These are phyloP conservation scores for Ursus arctos DNA, from an alignment of 2,113 vertebrate species.

Conservation along the genomic window DNA sequence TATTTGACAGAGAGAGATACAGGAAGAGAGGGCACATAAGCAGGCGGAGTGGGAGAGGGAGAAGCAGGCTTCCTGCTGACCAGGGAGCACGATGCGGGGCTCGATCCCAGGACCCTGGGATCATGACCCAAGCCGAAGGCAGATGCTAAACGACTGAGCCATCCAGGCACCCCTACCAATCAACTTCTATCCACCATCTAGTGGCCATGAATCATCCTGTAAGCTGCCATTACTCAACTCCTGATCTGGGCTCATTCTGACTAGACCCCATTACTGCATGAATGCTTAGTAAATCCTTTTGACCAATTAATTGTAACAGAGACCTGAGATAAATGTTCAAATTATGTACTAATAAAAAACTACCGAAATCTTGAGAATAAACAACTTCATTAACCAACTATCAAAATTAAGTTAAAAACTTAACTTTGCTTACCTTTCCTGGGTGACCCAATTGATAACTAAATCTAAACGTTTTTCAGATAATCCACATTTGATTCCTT, in stretches of 20 bases:
- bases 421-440: conserved; percentile 86
- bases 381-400: conserved; percentile 50
- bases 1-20: too few relatives aligned
- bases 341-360: conserved; percentile 36
- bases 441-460: conserved; percentile 87
- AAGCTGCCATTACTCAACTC: background rate
- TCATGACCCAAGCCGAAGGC: too few relatives aligned
- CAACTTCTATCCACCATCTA: background rate
- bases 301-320: background rate
- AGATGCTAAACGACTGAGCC: too few relatives aligned
- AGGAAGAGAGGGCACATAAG: too few relatives aligned
- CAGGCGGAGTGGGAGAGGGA: too few relatives aligned
- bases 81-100: too few relatives aligned
- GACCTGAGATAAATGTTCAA: conserved; percentile 48
- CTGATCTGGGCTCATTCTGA: background rate
- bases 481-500: conserved; percentile 86
- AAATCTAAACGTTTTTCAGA: conserved; percentile 85
- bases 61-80: too few relatives aligned
- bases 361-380: conserved; percentile 54
- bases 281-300: conserved; percentile 4
- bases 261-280: background rate
- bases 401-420: conserved; percentile 52
- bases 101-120: too few relatives aligned
- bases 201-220: background rate
- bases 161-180: background rate